These are phyloP conservation scores for Abrostola tripartita DNA, from an alignment of 2,888 invertebrate genomes.

Conservation along the genomic window DNA sequence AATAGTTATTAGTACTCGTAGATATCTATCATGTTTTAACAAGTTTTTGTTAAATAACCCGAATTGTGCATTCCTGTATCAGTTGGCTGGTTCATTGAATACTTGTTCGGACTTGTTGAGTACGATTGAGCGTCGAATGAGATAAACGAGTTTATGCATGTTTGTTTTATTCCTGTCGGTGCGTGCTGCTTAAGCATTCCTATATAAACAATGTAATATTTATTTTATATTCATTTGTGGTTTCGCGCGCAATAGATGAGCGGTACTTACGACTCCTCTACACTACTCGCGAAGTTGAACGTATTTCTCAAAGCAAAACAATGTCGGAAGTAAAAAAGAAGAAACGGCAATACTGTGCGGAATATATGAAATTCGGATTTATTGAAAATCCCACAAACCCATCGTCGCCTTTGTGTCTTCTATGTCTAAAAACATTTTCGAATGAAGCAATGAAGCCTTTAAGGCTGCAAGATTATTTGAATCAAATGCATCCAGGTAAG, in stretches of 20 bases:
- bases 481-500: conserved; percentile 44
- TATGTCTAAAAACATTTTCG: conserved; percentile 50
- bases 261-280: conserved; percentile 25
- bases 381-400: conserved; percentile 49
- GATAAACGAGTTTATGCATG: conserved; percentile 40
- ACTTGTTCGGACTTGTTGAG: conserved; percentile 24
- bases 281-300: conserved; percentile 5
- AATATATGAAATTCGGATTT: conserved; percentile 35
- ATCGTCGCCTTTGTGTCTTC: conserved; percentile 46
- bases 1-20: too few relatives aligned
- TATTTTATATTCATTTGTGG: conserved; percentile 42
- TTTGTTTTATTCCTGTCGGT: conserved; percentile 43
- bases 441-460: conserved; percentile 49
- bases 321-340: conserved; percentile 51
- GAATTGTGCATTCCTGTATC: conserved; percentile 24
- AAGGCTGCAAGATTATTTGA: conserved; percentile 49
- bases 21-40: too few relatives aligned
- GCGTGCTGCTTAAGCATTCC: conserved; percentile 26
- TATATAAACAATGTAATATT: conserved; percentile 34
- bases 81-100: conserved; percentile 12
- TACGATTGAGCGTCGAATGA: conserved; percentile 41
- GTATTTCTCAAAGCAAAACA: conserved; percentile 44
- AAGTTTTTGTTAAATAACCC: conserved; percentile 33
- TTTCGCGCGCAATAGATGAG: conserved; percentile 41
- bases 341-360: conserved; percentile 47